phyloP scores from a whole-genome alignment of 2,113 vertebrate genomes.

The Tor tambroides region DNA sequence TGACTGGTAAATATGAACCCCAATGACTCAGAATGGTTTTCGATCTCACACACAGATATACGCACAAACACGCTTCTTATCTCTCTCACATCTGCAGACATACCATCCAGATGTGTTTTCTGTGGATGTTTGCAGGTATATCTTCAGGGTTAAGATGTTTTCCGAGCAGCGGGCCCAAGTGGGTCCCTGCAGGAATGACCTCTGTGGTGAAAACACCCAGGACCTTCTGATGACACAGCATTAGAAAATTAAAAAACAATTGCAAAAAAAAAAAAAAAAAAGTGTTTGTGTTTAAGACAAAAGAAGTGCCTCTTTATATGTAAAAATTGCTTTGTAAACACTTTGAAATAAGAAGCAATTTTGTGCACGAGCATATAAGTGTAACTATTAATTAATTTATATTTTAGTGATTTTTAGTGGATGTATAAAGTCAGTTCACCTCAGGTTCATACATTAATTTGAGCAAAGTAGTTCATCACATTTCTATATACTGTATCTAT shows the following conservation, averaged over 20 bases:
- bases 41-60: not conserved
- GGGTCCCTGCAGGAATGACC: not conserved
- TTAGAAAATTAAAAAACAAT: not conserved
- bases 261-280: too few species aligned
- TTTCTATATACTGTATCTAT: not conserved
- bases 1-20: conserved; percentile 17
- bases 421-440: not conserved
- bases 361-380: not conserved
- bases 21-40: conserved; percentile 25
- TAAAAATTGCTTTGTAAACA: not conserved
- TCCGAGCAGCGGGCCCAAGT: not conserved
- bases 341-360: not conserved
- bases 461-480: not conserved
- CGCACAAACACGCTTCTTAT: too few species aligned
- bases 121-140: not conserved
- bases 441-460: not conserved
- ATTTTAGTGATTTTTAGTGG: not conserved
- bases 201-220: conserved; percentile 6
- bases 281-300: too few species aligned
- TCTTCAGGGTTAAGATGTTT: not conserved
- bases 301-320: too few species aligned
- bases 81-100: too few species aligned
- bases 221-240: not conserved
- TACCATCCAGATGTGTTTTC: conserved; percentile 12
- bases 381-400: not conserved